Conservation (phyloP, 2,888 invertebrate genomes). For the Pyrrhosoma nymphula region DNA sequence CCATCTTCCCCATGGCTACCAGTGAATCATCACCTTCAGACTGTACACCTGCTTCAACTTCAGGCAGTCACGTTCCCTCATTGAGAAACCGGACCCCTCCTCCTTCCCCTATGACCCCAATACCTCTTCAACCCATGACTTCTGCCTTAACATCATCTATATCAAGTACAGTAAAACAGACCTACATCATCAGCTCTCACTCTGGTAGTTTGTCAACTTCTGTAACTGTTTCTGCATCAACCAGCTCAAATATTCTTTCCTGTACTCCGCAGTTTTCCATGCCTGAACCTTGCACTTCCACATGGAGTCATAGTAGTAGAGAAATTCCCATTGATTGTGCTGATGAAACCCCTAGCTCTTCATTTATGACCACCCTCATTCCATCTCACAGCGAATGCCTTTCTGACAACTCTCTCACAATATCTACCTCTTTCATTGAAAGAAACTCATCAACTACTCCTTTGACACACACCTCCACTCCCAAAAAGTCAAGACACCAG, state of each 20-base stretch:
- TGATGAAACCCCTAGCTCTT: neutral
- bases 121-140: neutral
- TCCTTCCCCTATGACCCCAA: neutral
- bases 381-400: neutral
- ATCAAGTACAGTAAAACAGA: neutral
- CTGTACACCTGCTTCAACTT: neutral
- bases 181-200: neutral
- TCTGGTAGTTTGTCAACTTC: constrained; percentile 9
- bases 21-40: neutral
- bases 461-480: neutral
- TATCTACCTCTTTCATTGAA: neutral
- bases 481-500: neutral
- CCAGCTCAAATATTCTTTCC: neutral
- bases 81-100: neutral
- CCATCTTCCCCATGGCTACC: neutral
- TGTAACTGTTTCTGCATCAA: neutral
- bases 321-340: neutral
- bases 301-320: neutral
- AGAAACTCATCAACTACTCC: neutral
- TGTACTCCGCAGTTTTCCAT: constrained; percentile 2
- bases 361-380: neutral
- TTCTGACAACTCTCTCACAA: neutral
- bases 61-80: neutral
- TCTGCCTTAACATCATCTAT: neutral
- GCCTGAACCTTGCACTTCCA: constrained; percentile 11